Evolutionary conservation across 2,888 invertebrate genomes (phyloP).

Genomic region (Sphinx pinastri): DNA sequence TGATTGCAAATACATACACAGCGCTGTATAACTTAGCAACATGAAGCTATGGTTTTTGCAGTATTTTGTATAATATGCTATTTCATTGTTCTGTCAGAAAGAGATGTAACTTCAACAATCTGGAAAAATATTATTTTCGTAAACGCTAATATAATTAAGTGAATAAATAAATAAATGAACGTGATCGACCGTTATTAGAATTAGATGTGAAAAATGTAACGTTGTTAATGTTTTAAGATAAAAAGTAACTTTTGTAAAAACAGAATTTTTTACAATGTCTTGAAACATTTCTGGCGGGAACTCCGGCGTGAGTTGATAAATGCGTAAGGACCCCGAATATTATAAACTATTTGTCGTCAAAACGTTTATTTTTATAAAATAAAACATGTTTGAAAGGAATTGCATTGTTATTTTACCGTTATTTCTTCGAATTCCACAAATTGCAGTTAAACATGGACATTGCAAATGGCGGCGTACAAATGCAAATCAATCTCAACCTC

Average conservation of each 20-base stretch:
- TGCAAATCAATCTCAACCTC: too few relatives aligned
- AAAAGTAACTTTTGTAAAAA: constrained; percentile 88
- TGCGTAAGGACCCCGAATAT: constrained; percentile 82
- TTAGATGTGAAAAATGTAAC: constrained; percentile 83
- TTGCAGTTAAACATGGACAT: too few relatives aligned
- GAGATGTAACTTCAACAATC: constrained; percentile 31
- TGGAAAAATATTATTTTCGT: constrained; percentile 72
- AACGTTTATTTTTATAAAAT: constrained; percentile 85
- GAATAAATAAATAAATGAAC: constrained; percentile 64
- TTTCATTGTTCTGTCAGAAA: constrained; percentile 12
- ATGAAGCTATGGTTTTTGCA: not conserved
- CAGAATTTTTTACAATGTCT: constrained; percentile 88
- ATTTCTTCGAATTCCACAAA: not conserved
- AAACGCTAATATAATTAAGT: constrained; percentile 70
- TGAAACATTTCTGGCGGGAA: constrained; percentile 85
- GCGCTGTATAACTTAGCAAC: not conserved
- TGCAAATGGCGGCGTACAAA: too few relatives aligned
- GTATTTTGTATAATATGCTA: not conserved
- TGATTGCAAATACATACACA: not conserved
- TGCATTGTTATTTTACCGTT: constrained; percentile 24
- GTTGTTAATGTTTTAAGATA: constrained; percentile 86
- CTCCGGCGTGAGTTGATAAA: constrained; percentile 70
- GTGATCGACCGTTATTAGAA: constrained; percentile 82
- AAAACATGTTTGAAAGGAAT: constrained; percentile 79
- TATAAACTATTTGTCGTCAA: constrained; percentile 84